A percentile compares a stretch with the other conserved stretches of the same genome.
Conservation (phyloP, 1,140 invertebrate species). For the Drosophila nannoptera region DNA sequence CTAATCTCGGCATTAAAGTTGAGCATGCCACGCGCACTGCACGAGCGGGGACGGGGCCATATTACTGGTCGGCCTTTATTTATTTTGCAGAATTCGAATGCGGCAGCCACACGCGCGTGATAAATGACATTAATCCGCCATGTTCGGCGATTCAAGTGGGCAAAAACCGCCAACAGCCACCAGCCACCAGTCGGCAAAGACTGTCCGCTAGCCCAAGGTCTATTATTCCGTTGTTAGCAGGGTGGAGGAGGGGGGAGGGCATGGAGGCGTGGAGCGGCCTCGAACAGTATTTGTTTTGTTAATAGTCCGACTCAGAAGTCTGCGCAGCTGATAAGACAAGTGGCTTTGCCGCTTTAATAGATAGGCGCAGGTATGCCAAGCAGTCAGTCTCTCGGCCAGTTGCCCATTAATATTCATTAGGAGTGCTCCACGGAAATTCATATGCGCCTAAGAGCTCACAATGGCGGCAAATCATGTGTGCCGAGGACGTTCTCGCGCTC, state of each 20-base stretch:
- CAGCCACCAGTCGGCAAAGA: slow-evolving; percentile 5
- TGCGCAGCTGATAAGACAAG: slow-evolving; percentile 70
- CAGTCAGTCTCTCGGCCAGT: slow-evolving; percentile 35
- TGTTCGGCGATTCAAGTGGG: slow-evolving; percentile 70
- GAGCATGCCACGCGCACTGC: slow-evolving; percentile 26
- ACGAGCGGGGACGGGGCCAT: background rate
- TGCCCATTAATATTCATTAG: slow-evolving; percentile 52
- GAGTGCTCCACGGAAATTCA: slow-evolving; percentile 21
- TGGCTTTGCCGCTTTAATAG: slow-evolving; percentile 72
- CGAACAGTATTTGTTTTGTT: slow-evolving; percentile 74
- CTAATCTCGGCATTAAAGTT: slow-evolving; percentile 51
- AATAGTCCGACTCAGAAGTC: slow-evolving; percentile 68
- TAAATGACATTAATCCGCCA: slow-evolving; percentile 76
- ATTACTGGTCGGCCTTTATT: slow-evolving; percentile 49
- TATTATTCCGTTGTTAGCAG: slow-evolving; percentile 15
- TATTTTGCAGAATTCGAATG: slow-evolving; percentile 74
- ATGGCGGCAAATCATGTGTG: slow-evolving; percentile 15
- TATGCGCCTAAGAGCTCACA: slow-evolving; percentile 27
- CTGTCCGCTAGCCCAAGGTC: slow-evolving; percentile 30
- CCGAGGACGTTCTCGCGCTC: slow-evolving; percentile 7
- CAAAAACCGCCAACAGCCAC: slow-evolving; percentile 19
- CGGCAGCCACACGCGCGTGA: slow-evolving; percentile 54
- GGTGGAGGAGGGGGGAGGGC: no score
- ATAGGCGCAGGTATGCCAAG: slow-evolving; percentile 48
- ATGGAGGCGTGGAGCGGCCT: slow-evolving; percentile 35